phyloP scores from a whole-genome alignment of 2,797 vertebrate species.

The Syngnathus acus region DNA sequence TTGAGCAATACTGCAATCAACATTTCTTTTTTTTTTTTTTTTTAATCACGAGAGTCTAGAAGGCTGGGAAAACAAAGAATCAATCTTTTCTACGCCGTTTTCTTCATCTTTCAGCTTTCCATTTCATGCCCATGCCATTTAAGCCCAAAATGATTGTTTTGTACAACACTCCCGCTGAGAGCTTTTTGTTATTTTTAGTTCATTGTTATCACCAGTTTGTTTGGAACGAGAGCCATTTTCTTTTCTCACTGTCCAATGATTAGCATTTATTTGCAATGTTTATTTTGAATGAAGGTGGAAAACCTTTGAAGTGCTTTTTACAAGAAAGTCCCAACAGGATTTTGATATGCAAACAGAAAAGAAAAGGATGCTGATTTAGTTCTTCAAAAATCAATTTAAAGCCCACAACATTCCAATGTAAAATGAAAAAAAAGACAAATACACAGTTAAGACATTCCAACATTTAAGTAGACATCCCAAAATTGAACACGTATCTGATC shows the following conservation, averaged over 20 bases:
- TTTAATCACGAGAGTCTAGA: not conserved
- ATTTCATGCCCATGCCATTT: not conserved
- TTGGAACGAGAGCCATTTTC: not conserved
- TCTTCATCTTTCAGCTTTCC: not conserved
- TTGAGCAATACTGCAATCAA: not conserved
- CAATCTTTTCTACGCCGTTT: not conserved
- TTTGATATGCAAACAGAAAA: conserved; percentile 3
- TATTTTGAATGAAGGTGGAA: not conserved
- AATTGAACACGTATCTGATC: no score
- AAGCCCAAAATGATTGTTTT: not conserved
- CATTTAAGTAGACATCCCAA: no score
- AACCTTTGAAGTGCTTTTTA: not conserved
- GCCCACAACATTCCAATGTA: not conserved
- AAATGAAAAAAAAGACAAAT: not conserved
- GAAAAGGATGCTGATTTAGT: not conserved
- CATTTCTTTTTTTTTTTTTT: not conserved
- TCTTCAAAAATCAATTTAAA: no score
- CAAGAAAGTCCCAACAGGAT: not conserved
- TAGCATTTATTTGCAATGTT: not conserved
- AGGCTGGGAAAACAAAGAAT: not conserved
- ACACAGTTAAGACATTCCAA: no score
- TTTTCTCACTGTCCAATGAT: not conserved
- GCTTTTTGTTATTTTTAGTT: not conserved
- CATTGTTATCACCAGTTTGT: not conserved
- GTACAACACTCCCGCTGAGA: not conserved